Evolutionary conservation across 1,140 invertebrate genomes (phyloP), one percentile per base, ranked within the genome.

Genomic region (Cherax quadricarinatus): DNA sequence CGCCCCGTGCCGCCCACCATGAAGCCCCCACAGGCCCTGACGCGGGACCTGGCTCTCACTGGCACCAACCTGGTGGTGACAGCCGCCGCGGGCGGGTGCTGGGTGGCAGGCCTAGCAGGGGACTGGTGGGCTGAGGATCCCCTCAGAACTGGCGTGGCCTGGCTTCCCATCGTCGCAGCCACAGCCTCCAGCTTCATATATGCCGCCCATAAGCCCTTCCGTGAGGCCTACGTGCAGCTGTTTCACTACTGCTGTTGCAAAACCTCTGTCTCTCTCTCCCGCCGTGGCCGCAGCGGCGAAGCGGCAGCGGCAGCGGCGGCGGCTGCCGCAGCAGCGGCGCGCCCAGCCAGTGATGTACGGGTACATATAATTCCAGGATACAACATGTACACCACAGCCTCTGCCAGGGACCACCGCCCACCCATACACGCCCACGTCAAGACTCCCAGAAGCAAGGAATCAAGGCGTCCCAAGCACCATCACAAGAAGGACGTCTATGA

Each of bases 171-270:
- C 14, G 90, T 85, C 21, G 93, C 93, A 4, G 88, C 94, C 48
- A 92, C 93, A 21, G 80, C 85, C 30, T 79, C 92, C 86, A 89
- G 91, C 53, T 93, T 90, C 82, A 79, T 93, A 16, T 94, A 93
- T 91, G 92, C 90, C 82, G 85, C 93, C 93, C 85, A 90, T 92
- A 91, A 91, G 80, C 93, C 93, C n/a, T 93, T 93, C 88, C 95
- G 97, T n/a, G 96, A 96, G 91, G 97, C 97, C 5, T 98, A 97
- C 94, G 95, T 97, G 41, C 97, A 97, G 94, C 95, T 98, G 14
- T 98, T 97, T 94, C 96, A 98, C 93, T 98, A 98, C 93, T 98
- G 97, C 94, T 98, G 97, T 94, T 98, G 97, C 95, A 98, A 98
- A 94, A 97, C 96, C 9, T 97, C 97, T 6, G 96, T 98, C 10